Evolutionary conservation across 2,888 invertebrate species (phyloP).

Genomic region (Lymantria dispar): DNA sequence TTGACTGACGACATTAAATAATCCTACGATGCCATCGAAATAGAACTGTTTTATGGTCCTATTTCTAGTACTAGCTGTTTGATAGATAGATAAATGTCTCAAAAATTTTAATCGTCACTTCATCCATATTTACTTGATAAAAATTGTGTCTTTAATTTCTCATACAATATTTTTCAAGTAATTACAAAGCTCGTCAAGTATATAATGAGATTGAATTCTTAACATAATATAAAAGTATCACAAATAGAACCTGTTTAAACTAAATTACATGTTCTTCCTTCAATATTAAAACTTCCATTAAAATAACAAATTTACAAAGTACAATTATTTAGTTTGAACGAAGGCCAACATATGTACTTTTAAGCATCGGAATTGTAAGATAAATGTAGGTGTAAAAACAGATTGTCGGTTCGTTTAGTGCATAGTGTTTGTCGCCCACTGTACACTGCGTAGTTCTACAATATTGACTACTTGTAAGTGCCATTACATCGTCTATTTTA

Average conservation of each 20-base stretch:
- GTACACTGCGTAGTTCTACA: background rate
- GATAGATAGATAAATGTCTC: too few species aligned
- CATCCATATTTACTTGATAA: too few species aligned
- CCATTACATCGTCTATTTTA: constrained; percentile 5
- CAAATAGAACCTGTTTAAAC: background rate
- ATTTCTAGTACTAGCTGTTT: too few species aligned
- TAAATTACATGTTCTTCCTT: background rate
- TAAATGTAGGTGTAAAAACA: background rate
- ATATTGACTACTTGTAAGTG: constrained; percentile 11
- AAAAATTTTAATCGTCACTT: too few species aligned
- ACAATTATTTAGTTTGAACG: background rate
- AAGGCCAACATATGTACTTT: background rate
- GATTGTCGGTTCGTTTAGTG: constrained; percentile 11
- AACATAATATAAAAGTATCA: too few species aligned
- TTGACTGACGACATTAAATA: too few species aligned
- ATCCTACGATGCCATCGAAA: too few species aligned
- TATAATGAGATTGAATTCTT: too few species aligned
- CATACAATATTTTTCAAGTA: too few species aligned
- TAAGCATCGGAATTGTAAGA: background rate
- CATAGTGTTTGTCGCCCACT: constrained; percentile 10
- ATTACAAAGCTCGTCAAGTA: too few species aligned
- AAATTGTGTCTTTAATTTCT: too few species aligned
- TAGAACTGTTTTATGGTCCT: too few species aligned
- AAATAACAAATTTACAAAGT: background rate
- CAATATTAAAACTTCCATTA: background rate